Conservation (phyloP, 2,888 invertebrate genomes). For the Tetanocera ferruginea region DNA sequence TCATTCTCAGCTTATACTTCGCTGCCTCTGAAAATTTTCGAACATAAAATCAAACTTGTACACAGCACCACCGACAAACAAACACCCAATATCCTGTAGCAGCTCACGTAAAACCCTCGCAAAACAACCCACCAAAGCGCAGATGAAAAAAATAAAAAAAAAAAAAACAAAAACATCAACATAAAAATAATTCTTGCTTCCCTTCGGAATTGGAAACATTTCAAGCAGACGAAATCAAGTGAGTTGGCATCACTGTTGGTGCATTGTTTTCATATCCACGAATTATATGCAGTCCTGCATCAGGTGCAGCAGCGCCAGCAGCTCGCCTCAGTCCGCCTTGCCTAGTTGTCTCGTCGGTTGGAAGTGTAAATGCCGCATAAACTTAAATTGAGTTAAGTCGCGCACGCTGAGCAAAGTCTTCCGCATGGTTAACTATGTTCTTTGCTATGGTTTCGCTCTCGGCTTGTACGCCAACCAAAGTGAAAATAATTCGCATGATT, state of each 20-base stretch:
- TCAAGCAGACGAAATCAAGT: conserved; percentile 1
- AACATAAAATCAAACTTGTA: conserved; percentile 2
- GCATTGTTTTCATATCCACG: background rate
- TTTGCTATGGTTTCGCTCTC: background rate
- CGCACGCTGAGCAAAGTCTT: conserved; percentile 9
- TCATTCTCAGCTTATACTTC: background rate
- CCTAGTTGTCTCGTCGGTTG: background rate
- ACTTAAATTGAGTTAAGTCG: conserved; percentile 24
- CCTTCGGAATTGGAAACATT: conserved; percentile 18
- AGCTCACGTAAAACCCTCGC: background rate
- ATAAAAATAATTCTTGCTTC: conserved; percentile 1
- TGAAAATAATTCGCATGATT: conserved; percentile 9
- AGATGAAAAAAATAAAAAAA: background rate
- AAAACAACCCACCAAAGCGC: background rate
- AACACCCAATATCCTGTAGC: background rate
- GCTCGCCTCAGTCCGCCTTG: background rate
- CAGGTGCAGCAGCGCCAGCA: background rate
- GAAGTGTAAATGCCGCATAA: conserved; percentile 18
- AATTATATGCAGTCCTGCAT: conserved; percentile 1
- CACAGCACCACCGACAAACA: background rate
- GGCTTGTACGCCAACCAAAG: background rate
- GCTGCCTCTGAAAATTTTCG: conserved; percentile 8
- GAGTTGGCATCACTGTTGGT: conserved; percentile 20
- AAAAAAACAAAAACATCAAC: background rate
- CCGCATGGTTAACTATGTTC: conserved; percentile 10